Conservation (phyloP, 2,797 vertebrate species). For the Oophaga sylvatica region DNA sequence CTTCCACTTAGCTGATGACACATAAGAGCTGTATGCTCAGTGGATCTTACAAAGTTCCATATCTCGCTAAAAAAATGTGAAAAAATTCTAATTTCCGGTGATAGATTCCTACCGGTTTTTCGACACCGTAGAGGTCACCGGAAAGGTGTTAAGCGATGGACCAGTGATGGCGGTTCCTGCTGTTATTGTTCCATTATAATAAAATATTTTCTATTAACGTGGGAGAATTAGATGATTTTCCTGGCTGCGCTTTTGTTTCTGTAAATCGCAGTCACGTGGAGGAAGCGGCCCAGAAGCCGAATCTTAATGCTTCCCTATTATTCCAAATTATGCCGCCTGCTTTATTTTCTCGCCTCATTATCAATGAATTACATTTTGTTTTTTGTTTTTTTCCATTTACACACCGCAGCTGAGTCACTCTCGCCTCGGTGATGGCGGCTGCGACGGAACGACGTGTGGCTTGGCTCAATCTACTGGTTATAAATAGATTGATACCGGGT, state of each 20-base stretch:
- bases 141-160: background rate
- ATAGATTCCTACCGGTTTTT: background rate
- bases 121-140: too few relatives aligned
- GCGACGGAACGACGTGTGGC: background rate
- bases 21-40: too few relatives aligned
- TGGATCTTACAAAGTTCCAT: too few relatives aligned
- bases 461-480: background rate
- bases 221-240: conserved; percentile 17
- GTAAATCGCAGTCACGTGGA: background rate
- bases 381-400: conserved; percentile 53
- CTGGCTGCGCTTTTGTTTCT: background rate
- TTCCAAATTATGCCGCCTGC: conserved; percentile 46
- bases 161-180: too few relatives aligned
- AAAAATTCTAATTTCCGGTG: background rate
- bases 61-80: too few relatives aligned
- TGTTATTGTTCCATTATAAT: background rate
- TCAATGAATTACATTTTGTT: conserved; percentile 43
- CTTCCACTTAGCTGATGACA: too few relatives aligned
- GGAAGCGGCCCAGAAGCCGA: background rate
- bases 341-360: conserved; percentile 52
- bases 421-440: background rate
- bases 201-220: conserved; percentile 23
- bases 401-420: conserved; percentile 37
- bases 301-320: conserved; percentile 35
- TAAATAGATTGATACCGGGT: background rate